A percentile compares a stretch with the other conserved stretches of the same genome.
These are phyloP conservation scores for Octodon degus DNA, from an alignment of 2,113 vertebrate genomes.

Conservation along the genomic window DNA sequence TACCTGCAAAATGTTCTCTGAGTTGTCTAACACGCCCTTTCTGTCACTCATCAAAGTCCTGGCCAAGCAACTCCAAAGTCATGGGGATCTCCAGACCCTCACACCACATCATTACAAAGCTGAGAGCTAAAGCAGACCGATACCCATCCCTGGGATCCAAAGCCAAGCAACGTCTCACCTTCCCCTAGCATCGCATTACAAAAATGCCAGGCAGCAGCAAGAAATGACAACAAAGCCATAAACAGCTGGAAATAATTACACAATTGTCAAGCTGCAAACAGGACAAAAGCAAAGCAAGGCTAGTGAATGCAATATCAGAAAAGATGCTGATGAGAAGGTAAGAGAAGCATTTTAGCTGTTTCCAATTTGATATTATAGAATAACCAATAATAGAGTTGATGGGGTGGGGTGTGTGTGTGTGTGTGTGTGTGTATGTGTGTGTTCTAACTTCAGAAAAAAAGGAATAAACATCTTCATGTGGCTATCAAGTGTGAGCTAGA, in stretches of 20 bases:
- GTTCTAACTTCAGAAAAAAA: conserved; percentile 72
- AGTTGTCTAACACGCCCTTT: neutral
- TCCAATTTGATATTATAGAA: conserved; percentile 81
- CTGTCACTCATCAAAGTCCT: neutral
- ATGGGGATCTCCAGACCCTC: neutral
- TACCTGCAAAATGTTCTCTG: conserved; percentile 25
- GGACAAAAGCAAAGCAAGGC: conserved; percentile 64
- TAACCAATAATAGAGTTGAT: conserved; percentile 79
- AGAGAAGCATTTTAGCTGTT: conserved; percentile 71
- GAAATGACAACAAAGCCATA: conserved; percentile 71
- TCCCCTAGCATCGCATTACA: conserved; percentile 66
- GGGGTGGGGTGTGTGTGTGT: neutral
- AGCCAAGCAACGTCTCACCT: conserved; percentile 52
- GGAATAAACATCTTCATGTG: conserved; percentile 36
- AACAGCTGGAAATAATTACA: conserved; percentile 79
- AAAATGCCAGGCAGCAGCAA: conserved; percentile 73
- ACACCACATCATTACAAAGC: neutral
- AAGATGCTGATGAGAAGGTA: conserved; percentile 83
- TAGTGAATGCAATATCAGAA: conserved; percentile 74
- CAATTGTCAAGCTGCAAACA: conserved; percentile 76
- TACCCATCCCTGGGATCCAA: neutral
- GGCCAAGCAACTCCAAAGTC: conserved; percentile 36
- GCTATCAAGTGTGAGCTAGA: conserved; percentile 66
- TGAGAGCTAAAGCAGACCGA: conserved; percentile 44
- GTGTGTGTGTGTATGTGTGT: neutral